Evolutionary conservation across 30 jellyfish, hydroid and myxozoan genomes (phyloP), one percentile per base, ranked within the genome.

Genomic region (Sanderia malayensis): DNA sequence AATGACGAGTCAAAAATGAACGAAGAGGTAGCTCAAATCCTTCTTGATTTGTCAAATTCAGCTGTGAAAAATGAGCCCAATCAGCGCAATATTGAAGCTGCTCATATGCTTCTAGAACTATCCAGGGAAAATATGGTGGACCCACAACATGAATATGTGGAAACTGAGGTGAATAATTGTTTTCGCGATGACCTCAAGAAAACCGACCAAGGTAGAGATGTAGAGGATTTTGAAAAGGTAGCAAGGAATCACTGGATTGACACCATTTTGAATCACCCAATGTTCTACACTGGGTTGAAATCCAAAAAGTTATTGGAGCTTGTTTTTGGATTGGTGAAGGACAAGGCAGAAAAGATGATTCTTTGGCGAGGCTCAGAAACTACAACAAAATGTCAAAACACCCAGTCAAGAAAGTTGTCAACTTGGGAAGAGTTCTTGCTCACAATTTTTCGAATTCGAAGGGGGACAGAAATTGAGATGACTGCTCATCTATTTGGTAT

Each of bases 341-440:
- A 25, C 1, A 72, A 53, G 74, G 62, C 63, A 28, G 27, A 23
- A 4, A 32, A 29, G 1, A 27, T 28, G 62, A 10, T 15, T 26
- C 63, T 44, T 21, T 44, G 74, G 74, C 72, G 65, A 26, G 75
- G 61, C 20, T 1, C 1, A 17, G 61, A 49, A 46, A n/a, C 72
- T 22, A 3, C 8, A 45, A 26, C 20, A 25, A 49, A 17, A 53
- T 0, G 31, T 2, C 27, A 31, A 37, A 10, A 17, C 31, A 27
- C 64, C 13, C 55, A 28, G 28, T n/a, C n/a, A n/a, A 25, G 84
- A 2, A 21, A 31, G 7, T 28, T 71, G n/a, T 8, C 60, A 22
- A 72, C 74, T 23, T 72, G 84, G 84, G 84, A 72, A 30, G 84
- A 72, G 23, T 55, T 49, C 21, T 53, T 72, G 46, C 74, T 72